Base-by-base conservation (phyloP, 2,888 invertebrate species). In the Chaetogeoica ovagalla region DNA sequence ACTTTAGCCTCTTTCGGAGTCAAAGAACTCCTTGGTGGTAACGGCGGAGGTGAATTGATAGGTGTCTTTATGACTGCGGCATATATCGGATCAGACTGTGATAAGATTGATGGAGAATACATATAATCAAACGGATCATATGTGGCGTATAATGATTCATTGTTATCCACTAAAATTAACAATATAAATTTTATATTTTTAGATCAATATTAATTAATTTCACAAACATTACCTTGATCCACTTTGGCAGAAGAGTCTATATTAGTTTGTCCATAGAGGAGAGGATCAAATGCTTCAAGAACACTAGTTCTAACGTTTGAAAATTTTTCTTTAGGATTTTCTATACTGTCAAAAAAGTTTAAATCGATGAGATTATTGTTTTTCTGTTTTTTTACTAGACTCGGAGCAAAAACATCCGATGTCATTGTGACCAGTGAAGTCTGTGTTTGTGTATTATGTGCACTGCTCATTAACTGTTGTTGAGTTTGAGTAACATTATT, bases 251-350 rank as follows among this genome's bases (percentile, higher is more conserved):
- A 57, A 81, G 48, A 23, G 57, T 5, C 65, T 19, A 55, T 17
- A 13, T 62, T 62, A 55, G 55, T 52, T 39, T 71, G 39, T 19
- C 23, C 74, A n/a, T 87, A 89, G 85, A 93, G 88, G 86, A 95
- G 88, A 70, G 95, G 95, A 89, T 95, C 95, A 86, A 95, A 95
- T 82, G 94, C 94, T 86, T 95, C 94, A 85, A 95, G 87, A 84
- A 95, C 92, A 87, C 93, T 93, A 75, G 89, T 89, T 83, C 90
- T 86, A 65, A 87, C 89, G 83, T 87, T 87, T 37, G 68, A 62
- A 73, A 39, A 69, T 60, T 82, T 83, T 70, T 85, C 83, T n/a
- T 79, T 79, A n/a, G 55, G 30, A 55, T 43, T 71, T 57, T 79
- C 71, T 23, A 39, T 43, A 55, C 55, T 63, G 43, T 79, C 79